Evolutionary conservation across 2,113 vertebrate species (phyloP), one percentile per base, ranked within the genome.

Genomic region (Dissostichus mawsoni): DNA sequence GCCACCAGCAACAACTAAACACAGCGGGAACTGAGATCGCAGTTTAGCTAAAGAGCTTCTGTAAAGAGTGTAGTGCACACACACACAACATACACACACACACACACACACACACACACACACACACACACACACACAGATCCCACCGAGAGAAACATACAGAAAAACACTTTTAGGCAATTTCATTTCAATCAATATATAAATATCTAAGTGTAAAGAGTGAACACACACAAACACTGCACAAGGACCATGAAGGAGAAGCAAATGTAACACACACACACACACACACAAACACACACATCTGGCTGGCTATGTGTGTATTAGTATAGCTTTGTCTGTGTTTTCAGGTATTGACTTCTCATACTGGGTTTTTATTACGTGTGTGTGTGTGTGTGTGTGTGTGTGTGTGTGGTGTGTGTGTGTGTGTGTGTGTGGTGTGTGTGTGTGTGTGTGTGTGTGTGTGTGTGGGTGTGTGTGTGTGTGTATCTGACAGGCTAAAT

Each of bases 131-230:
- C 6, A 29, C 51, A 1, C 5, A 41, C 59, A 45, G 3, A 10
- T 45, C 72, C 72, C 20, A 18, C 64, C 0, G 25, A 51, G 55
- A 16, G 20, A 59, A 41, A 36, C 5, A 2, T 23, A 48, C 4
- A 63, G 17, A 63, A 36, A 55, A 55, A 63, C 33, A 62, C 2
- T 0, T 57, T 72, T 13, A 25, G 13, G 4, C 52, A 51, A 25
- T 58, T 72, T 80, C 0, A 52, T 56, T 74, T 52, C 4, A 74
- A 74, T 80, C 77, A 73, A 58, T 66, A 66, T 44, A 80, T 65
- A 80, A 68, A 74, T 45, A 73, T 52, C 2, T 36, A 36, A 45
- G 47, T 29, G 47, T 33, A 16, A 55, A 53, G 17, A 55, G 12
- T 36, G 11, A 20, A 64, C 1, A 74, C 59, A 58, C 44, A 65